Evolutionary conservation across 2,797 vertebrate species (phyloP), one percentile per base, ranked within the genome.

Genomic region (Epinephelus coioides): DNA sequence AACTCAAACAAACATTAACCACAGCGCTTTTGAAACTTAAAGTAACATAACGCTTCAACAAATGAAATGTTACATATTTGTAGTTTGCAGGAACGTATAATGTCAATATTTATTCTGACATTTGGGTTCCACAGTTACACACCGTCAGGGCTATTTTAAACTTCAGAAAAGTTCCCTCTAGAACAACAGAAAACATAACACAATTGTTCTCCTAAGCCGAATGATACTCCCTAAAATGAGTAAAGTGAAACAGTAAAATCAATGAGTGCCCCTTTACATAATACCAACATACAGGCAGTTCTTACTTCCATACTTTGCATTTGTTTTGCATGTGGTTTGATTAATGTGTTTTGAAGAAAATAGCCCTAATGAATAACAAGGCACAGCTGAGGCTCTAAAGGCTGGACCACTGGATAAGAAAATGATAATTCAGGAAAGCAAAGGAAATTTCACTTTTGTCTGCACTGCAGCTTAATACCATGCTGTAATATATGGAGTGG

Each of bases 371-470:
- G 54, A 68, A 60, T 38, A 19, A 23, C 21, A 63, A 69, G 1
- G 40, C 30, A 71, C 4, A 19, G 11, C 19, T 19, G 15, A 68
- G 27, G 34, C 38, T 59, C 17, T 6, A 53, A 69, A 72, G 50
- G 19, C 18, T 21, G 30, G 21, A 60, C 30, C 2, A 15, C 8
- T 38, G 27, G 25, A 15, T 12, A 59, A 51, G 19, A 51, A 49
- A 54, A 49, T 25, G 34, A 54, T 27, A 3, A 63, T 49, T 27
- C 2, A 30, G 57, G 23, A 73, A 66, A 68, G 43, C 17, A 19
- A 65, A 64, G 14, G 25, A 25, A 27, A 51, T 63, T 23, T 54
- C 19, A 43, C n/a, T 70, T 76, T 23, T 65, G 47, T 70, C 18
- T 43, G 14, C 15, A 57, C 34, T n/a, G 23, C 44, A 25, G 66